These are phyloP conservation scores for Sardina pilchardus DNA, from an alignment of 2,113 vertebrate genomes.

Conservation along the genomic window DNA sequence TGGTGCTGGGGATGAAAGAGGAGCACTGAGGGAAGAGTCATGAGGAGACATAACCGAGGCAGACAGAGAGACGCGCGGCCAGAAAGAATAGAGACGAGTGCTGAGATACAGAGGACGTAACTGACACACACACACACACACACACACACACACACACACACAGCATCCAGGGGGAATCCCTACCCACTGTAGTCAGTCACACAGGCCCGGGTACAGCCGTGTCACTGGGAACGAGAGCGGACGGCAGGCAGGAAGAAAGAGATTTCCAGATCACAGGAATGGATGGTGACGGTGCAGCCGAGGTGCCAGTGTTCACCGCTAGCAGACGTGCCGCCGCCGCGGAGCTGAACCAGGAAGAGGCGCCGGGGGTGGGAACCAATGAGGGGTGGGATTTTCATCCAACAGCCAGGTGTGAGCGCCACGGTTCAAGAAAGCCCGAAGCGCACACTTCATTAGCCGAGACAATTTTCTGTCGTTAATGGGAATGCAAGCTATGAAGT, in stretches of 20 bases:
- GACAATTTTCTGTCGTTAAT: not conserved
- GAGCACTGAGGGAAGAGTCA: not conserved
- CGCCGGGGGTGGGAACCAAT: not conserved
- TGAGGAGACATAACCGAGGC: not conserved
- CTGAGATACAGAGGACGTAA: not conserved
- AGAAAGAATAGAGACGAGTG: not conserved
- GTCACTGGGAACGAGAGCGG: not conserved
- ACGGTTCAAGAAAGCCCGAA: too few species aligned
- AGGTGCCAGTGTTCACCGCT: not conserved
- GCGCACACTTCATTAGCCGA: not conserved
- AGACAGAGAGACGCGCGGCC: not conserved
- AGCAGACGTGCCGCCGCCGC: too few species aligned
- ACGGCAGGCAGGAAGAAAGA: not conserved
- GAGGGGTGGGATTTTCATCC: not conserved
- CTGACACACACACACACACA: conserved; percentile 1
- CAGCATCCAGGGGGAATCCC: not conserved
- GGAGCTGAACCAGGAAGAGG: not conserved
- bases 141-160: not conserved
- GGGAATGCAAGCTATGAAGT: not conserved
- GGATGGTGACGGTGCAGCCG: not conserved
- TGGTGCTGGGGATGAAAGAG: not conserved
- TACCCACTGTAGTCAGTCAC: not conserved
- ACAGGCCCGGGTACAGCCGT: not conserved
- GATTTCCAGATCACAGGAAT: not conserved
- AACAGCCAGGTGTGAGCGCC: not conserved